Base-by-base conservation (phyloP, 1,140 invertebrate genomes). In the Charaxes varanes region DNA sequence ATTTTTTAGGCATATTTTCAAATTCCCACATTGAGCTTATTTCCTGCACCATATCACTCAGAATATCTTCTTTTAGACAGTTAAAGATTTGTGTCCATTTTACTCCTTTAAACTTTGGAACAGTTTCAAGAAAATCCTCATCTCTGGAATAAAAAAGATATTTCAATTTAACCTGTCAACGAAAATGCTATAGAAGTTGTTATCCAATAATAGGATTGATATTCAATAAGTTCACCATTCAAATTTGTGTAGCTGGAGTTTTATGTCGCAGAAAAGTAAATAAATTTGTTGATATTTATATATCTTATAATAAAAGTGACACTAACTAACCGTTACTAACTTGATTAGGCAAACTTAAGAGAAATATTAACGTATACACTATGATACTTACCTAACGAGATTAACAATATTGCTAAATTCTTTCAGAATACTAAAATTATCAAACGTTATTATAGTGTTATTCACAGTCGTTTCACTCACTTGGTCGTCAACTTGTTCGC, bases 1-100 rank as follows among this genome's bases (percentile, higher is more conserved):
- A 34, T 54, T 84, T 84, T 22, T 63, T 51, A 15, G 66, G 49
- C 56, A 85, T 78, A 46, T 82, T 77, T 61, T 85, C 79, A 57
- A 71, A 69, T 44, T 69, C 53, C 83, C 83, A 85, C 79, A 85
- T 77, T 5, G 62, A 51, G 45, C 58, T 71, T n/a, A 80, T 33
- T 62, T 82, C 78, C 40, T 82, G 67, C 6, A 74, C 46, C 62
- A 84, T 76, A 32, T 77, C 69, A 53, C 70, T 57, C 7, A 70
- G 51, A 23, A 84, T 81, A 16, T 64, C 57, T 56, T 80, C 67
- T 58, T 80, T 84, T 17, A 84, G 53, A 33, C 67, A 78, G 35
- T 79, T 73, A 32, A 79, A 77, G 58, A 82, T 73, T 22, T 67
- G 76, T 8, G 69, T 60, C 83, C 83, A 85, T 67, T 83, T 82